phyloP scores from a whole-genome alignment of 2,113 vertebrate species.

The Petrocephalus microphthalmus region DNA sequence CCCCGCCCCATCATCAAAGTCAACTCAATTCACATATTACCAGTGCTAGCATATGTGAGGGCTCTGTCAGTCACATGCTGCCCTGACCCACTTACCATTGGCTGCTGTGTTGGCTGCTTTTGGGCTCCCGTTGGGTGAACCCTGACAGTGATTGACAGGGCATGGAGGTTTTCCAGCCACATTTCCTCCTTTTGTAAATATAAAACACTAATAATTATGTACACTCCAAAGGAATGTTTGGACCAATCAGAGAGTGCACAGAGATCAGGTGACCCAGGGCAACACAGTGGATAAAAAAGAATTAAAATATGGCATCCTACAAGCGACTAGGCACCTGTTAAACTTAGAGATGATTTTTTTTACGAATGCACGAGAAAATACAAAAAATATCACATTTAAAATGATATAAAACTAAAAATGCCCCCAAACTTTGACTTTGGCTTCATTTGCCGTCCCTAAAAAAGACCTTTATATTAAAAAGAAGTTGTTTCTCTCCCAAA shows the following conservation, averaged over 20 bases:
- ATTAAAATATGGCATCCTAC: neutral
- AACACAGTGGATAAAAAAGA: neutral
- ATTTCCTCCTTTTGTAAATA: neutral
- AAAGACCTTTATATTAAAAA: neutral
- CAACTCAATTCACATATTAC: neutral
- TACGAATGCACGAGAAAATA: neutral
- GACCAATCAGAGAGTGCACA: neutral
- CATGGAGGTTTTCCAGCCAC: neutral
- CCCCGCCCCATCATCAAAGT: neutral
- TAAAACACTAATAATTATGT: neutral
- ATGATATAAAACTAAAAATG: neutral
- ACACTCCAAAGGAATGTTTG: neutral
- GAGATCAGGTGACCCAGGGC: neutral
- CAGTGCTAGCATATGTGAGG: neutral
- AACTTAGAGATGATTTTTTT: neutral
- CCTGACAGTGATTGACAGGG: neutral
- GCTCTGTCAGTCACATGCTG: neutral
- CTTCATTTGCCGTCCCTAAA: neutral
- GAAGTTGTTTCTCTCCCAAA: neutral
- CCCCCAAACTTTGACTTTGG: neutral
- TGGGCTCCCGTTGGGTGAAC: neutral
- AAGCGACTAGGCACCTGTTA: neutral
- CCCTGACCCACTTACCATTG: neutral
- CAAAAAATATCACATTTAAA: neutral
- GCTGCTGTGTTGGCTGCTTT: neutral